Percentiles rank a stretch among this genome's conserved stretches.
Evolutionary conservation across 2,888 invertebrate genomes (phyloP).

Genomic region (Psylliodes chrysocephalus): DNA sequence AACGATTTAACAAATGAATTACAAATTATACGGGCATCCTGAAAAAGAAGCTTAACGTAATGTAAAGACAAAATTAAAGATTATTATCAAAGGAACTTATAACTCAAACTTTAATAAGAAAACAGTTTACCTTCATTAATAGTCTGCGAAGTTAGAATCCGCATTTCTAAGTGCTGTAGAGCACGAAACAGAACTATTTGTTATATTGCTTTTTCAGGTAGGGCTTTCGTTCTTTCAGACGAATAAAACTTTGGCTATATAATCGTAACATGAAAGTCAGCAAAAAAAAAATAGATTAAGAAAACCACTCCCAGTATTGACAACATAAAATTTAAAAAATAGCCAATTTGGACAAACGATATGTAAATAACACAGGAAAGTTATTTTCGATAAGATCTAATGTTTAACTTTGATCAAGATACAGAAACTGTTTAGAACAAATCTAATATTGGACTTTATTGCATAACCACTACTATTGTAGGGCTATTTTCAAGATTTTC

Average conservation of each 20-base stretch:
- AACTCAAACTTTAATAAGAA: slow-evolving; percentile 65
- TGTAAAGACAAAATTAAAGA: slow-evolving; percentile 64
- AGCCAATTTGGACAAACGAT: no score
- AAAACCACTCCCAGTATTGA: neutral
- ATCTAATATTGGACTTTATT: no score
- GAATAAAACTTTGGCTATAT: slow-evolving; percentile 16
- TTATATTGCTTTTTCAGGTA: slow-evolving; percentile 45
- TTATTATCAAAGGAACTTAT: slow-evolving; percentile 62
- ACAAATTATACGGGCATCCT: slow-evolving; percentile 57
- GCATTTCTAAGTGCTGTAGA: slow-evolving; percentile 58
- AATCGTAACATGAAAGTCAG: slow-evolving; percentile 5
- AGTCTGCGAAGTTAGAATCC: slow-evolving; percentile 54
- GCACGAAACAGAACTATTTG: slow-evolving; percentile 59
- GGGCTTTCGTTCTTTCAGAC: slow-evolving; percentile 25
- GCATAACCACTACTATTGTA: no score
- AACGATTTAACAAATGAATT: slow-evolving; percentile 62
- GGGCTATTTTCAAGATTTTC: no score
- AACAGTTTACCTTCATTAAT: slow-evolving; percentile 62
- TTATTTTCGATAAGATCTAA: no score
- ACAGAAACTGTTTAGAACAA: no score
- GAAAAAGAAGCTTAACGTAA: slow-evolving; percentile 57
- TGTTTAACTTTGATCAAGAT: no score
- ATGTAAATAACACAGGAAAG: no score
- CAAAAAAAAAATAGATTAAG: neutral
- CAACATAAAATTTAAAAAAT: no score